Base-by-base conservation (phyloP, 2,797 vertebrate genomes). In the Diceros bicornis region DNA sequence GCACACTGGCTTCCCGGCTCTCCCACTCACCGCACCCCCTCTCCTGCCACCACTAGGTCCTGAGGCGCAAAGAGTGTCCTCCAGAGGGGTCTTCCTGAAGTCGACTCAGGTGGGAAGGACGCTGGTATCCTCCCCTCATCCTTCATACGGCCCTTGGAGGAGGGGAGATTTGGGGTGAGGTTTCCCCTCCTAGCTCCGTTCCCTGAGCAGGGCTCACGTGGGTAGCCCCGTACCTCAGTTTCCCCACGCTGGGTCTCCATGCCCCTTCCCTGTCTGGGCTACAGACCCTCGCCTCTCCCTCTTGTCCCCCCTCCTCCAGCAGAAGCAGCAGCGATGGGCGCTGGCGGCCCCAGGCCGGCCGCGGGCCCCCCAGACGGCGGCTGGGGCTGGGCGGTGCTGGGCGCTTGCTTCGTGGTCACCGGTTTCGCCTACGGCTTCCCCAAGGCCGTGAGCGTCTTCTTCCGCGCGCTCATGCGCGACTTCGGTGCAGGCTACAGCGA, bases 341-440 rank as follows among this genome's bases (percentile, higher is more conserved):
- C 93, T 9, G 95, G 96, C 0, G 32, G 91, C 12, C 91, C 96
- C 1, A 34, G 50, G 16, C 59, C 0, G 94, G 98, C 97, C 83
- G 97, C 96, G 75, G 98, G 98, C 11, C 98, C 99, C 82, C 99
- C 99, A 0, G 99, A 99, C 79, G 99, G 99, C 2, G 99, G 99
- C 94, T 99, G 99, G 99, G 99, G 99, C 75, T 99, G 99, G 99
- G 96, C 98, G 0, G 98, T 99, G 94, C 98, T 99, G 50, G 86
- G 98, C 0, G 99, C 99, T 94, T 99, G 99, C 96, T 99, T 99
- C 90, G 97, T 99, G 94, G 98, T 99, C 98, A 99, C 99, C 0
- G 99, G 99, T 78, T 99, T 99, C 97, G 99, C 99, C 97, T 99
- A 99, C 16, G 99, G 98, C 97, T 99, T 99, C 89, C 99, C 99